These are phyloP conservation scores for Potorous gilbertii DNA, from an alignment of 2,797 vertebrate genomes.

Conservation along the genomic window DNA sequence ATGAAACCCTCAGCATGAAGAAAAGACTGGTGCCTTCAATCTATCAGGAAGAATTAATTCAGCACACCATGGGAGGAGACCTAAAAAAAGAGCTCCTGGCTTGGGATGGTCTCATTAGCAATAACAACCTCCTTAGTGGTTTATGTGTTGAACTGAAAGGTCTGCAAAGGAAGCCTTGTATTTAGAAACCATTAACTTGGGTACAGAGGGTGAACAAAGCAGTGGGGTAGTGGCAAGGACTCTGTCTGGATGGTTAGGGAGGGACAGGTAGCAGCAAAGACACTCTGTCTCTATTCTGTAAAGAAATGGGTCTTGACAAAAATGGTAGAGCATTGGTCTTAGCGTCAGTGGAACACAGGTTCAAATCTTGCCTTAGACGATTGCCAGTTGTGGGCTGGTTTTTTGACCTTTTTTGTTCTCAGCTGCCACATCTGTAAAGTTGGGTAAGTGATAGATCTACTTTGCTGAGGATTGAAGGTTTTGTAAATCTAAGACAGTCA, in stretches of 20 bases:
- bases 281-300: background rate
- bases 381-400: background rate
- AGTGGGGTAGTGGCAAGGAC: background rate
- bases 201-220: constrained; percentile 22
- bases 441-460: background rate
- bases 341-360: background rate
- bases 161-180: constrained; percentile 50
- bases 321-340: background rate
- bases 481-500: background rate
- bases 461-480: background rate
- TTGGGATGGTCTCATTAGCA: constrained; percentile 55
- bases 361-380: background rate
- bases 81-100: constrained; percentile 33
- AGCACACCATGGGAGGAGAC: constrained; percentile 57
- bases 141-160: constrained; percentile 43
- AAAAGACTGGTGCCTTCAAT: constrained; percentile 48
- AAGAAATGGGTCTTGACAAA: background rate
- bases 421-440: background rate
- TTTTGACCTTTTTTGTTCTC: background rate
- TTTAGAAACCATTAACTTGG: constrained; percentile 26
- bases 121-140: constrained; percentile 46
- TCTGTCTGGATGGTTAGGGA: constrained; percentile 1
- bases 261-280: background rate
- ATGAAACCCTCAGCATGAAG: constrained; percentile 7
- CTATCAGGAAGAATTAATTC: constrained; percentile 49